Conservation (phyloP, 2,113 vertebrate genomes). For the Seriola aureovittata region DNA sequence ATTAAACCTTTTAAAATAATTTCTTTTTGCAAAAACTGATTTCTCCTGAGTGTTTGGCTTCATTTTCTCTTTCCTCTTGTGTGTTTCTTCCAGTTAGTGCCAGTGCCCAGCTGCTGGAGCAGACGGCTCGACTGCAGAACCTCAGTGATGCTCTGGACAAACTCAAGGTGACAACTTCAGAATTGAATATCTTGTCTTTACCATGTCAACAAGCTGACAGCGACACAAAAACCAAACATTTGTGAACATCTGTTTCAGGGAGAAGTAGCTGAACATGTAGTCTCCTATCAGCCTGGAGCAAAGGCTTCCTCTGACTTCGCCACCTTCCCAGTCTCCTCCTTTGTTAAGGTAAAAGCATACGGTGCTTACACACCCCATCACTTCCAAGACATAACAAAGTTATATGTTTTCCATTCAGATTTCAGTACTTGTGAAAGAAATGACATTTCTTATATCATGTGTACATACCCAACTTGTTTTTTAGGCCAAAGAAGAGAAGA, state of each 20-base stretch:
- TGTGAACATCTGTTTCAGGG: constrained; percentile 78
- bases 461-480: neutral
- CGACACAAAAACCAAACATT: neutral
- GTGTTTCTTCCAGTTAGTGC: constrained; percentile 80
- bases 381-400: neutral
- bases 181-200: neutral
- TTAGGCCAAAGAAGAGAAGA: constrained; percentile 89
- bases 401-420: neutral
- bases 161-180: constrained; percentile 84
- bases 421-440: neutral
- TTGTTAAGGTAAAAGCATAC: constrained; percentile 87
- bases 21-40: neutral
- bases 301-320: constrained; percentile 89
- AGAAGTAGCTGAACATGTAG: constrained; percentile 89
- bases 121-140: constrained; percentile 87
- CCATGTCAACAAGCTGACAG: too few relatives aligned
- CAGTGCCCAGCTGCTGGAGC: constrained; percentile 89
- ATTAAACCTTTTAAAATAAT: neutral
- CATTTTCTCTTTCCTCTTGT: neutral
- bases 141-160: constrained; percentile 88
- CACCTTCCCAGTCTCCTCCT: constrained; percentile 90
- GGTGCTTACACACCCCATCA: neutral
- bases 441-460: rapidly evolving
- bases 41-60: neutral
- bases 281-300: constrained; percentile 88